Evolutionary conservation across 1,140 invertebrate genomes (phyloP).

Genomic region (Bombus consobrinus): DNA sequence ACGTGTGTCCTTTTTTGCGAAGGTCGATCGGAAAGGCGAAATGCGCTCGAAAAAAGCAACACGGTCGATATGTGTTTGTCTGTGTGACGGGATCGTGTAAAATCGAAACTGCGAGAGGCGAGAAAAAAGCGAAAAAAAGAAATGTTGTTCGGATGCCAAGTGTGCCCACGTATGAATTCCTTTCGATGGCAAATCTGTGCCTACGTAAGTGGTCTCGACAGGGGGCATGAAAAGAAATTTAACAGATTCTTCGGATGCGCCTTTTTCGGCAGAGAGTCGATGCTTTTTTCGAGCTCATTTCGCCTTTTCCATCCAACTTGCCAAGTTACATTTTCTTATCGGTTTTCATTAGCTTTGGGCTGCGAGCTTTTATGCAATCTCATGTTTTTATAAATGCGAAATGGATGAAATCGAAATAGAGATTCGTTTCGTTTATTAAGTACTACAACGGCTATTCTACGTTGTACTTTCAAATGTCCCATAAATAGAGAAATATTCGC

Average conservation of each 20-base stretch:
- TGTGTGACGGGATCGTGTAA: constrained; percentile 1
- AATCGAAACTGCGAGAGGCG: constrained; percentile 14
- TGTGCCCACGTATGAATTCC: constrained; percentile 48
- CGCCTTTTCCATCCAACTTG: too few relatives aligned
- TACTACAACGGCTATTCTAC: too few relatives aligned
- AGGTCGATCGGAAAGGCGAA: background rate
- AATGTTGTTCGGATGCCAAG: constrained; percentile 11
- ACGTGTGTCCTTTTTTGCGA: background rate
- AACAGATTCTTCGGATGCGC: constrained; percentile 19
- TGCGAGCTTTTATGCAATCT: too few relatives aligned
- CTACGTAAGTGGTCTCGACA: constrained; percentile 30
- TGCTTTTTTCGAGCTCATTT: background rate
- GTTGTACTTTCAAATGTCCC: too few relatives aligned
- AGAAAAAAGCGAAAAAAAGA: background rate
- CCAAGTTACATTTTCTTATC: too few relatives aligned
- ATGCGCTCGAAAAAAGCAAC: background rate
- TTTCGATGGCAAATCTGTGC: constrained; percentile 5
- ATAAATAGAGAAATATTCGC: too few relatives aligned
- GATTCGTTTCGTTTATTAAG: too few relatives aligned
- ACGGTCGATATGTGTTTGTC: background rate
- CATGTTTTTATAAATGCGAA: too few relatives aligned
- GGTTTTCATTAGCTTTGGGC: too few relatives aligned
- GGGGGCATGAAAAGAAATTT: background rate
- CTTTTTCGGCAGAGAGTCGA: background rate
- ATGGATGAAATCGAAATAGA: too few relatives aligned